A percentile compares a stretch with the other conserved stretches of the same genome.
Evolutionary conservation across 2,113 vertebrate genomes (phyloP).

Genomic region (Ochotona princeps): DNA sequence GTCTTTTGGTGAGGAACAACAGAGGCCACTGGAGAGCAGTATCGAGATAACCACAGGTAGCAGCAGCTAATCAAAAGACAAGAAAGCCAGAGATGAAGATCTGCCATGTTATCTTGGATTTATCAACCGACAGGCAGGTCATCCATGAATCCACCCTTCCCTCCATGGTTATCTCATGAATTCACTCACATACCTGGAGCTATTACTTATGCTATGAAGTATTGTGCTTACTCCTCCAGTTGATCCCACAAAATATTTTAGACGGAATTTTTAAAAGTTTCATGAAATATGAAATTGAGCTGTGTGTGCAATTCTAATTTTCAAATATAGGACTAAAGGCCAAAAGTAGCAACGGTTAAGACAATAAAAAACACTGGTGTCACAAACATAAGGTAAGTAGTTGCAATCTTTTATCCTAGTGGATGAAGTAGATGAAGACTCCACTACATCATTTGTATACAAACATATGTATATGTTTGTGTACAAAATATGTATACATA

Average conservation of each 20-base stretch:
- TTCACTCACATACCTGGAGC: background rate
- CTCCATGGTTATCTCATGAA: background rate
- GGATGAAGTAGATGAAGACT: background rate
- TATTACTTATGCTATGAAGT: background rate
- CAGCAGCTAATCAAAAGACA: background rate
- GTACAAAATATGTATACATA: no score
- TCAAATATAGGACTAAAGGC: background rate
- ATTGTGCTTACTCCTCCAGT: background rate
- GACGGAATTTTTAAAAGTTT: background rate
- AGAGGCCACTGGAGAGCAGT: background rate
- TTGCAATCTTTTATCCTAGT: background rate
- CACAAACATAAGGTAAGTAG: background rate
- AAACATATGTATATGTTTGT: background rate
- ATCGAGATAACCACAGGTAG: background rate
- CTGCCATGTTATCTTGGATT: background rate
- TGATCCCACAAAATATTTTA: background rate
- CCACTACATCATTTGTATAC: constrained; percentile 56
- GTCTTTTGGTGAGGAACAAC: background rate
- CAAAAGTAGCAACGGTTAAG: background rate
- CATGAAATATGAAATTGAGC: background rate
- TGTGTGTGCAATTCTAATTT: background rate
- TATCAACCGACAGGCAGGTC: background rate
- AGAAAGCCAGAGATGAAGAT: background rate
- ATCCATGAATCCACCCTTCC: background rate
- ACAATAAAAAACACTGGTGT: background rate